These are phyloP conservation scores for Saguinus imperator DNA, from an alignment of 2,113 vertebrate genomes.

Conservation along the genomic window DNA sequence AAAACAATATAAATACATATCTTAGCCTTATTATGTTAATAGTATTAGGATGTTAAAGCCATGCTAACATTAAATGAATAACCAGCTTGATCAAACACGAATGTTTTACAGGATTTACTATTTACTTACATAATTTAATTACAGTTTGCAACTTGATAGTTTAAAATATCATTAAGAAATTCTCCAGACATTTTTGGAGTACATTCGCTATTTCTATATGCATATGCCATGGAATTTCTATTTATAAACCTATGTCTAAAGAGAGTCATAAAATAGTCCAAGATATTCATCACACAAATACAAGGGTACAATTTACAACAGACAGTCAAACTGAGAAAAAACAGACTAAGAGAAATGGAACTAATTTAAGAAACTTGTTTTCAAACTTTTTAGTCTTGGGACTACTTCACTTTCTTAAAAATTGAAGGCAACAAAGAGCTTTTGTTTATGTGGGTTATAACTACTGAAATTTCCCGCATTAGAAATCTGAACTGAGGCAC, in stretches of 20 bases:
- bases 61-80: slow-evolving; percentile 46
- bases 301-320: background rate
- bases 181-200: slow-evolving; percentile 17
- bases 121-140: slow-evolving; percentile 38
- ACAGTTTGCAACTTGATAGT: slow-evolving; percentile 34
- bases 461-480: background rate
- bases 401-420: background rate
- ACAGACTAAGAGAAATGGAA: slow-evolving; percentile 9
- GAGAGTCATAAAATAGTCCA: background rate
- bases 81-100: background rate
- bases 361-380: slow-evolving; percentile 41
- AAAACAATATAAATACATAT: slow-evolving; percentile 26
- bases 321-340: background rate
- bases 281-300: background rate
- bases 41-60: slow-evolving; percentile 32
- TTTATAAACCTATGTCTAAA: background rate
- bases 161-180: slow-evolving; percentile 45
- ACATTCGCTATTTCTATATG: slow-evolving; percentile 29
- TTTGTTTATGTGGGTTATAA: background rate
- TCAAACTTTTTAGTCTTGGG: background rate
- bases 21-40: slow-evolving; percentile 49
- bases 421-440: background rate
- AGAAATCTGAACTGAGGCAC: background rate
- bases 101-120: slow-evolving; percentile 28
- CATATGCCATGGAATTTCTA: background rate